A percentile compares a stretch with the other conserved stretches of the same genome.
phyloP scores from a whole-genome alignment of 2,113 vertebrate genomes.

The Chitala chitala region DNA sequence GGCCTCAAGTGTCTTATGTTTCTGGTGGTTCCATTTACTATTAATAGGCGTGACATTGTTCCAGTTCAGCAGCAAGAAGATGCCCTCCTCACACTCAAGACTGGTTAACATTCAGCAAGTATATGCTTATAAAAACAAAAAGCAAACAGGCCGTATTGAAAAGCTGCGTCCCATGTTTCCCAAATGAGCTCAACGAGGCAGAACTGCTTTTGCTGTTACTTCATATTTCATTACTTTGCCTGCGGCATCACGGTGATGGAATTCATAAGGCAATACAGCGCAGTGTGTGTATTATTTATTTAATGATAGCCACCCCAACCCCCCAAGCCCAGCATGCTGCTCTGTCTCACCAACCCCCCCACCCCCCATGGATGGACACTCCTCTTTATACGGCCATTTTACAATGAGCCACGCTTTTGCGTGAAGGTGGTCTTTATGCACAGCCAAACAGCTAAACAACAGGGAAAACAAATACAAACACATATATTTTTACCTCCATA shows the following conservation, averaged over 20 bases:
- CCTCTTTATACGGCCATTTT: too few relatives aligned
- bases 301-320: background rate
- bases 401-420: background rate
- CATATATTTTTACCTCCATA: too few relatives aligned
- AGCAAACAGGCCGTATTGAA: constrained; percentile 28
- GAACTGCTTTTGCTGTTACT: constrained; percentile 35
- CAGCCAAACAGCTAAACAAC: too few relatives aligned
- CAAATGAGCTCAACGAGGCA: constrained; percentile 39
- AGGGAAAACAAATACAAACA: too few relatives aligned
- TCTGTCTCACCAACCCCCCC: too few relatives aligned
- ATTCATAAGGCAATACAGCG: constrained; percentile 37
- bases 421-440: too few relatives aligned
- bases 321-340: too few relatives aligned
- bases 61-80: constrained; percentile 31
- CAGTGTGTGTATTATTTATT: background rate
- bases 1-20: too few relatives aligned
- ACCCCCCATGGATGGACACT: too few relatives aligned
- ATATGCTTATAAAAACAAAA: constrained; percentile 46
- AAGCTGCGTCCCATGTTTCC: constrained; percentile 33
- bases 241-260: constrained; percentile 37
- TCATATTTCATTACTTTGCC: constrained; percentile 14
- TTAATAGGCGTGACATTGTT: constrained; percentile 11
- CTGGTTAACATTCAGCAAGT: constrained; percentile 46
- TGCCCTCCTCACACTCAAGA: constrained; percentile 36
- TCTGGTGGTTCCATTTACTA: background rate